A percentile compares a stretch with the other conserved stretches of the same genome.
phyloP scores from a whole-genome alignment of 1,140 invertebrate genomes.

The Eciton burchellii region DNA sequence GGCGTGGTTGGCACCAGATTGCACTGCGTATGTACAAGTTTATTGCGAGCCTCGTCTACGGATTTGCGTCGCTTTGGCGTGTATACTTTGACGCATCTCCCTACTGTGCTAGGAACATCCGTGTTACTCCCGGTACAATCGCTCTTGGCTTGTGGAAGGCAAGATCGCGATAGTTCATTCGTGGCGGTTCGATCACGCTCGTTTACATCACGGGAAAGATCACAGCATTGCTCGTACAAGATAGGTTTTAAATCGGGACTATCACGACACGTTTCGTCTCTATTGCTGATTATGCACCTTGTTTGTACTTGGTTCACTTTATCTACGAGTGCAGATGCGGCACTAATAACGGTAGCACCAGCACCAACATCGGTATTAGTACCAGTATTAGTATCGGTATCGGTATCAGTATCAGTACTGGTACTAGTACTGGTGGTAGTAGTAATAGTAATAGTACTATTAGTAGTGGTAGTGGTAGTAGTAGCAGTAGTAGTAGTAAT shows the following conservation, averaged over 20 bases:
- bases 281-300: constrained; percentile 33
- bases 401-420: too few species aligned
- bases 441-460: constrained; percentile 1
- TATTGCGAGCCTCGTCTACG: constrained; percentile 67
- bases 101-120: constrained; percentile 77
- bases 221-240: constrained; percentile 79
- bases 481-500: too few species aligned
- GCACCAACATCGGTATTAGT: too few species aligned
- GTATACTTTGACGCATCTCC: constrained; percentile 82
- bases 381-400: too few species aligned
- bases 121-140: constrained; percentile 67
- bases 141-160: constrained; percentile 58
- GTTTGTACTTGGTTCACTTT: constrained; percentile 53
- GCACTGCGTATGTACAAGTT: constrained; percentile 60
- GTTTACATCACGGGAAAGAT: constrained; percentile 74
- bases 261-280: constrained; percentile 41
- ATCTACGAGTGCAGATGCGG: background rate
- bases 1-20: constrained; percentile 72
- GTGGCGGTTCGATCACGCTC: constrained; percentile 47
- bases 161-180: constrained; percentile 50
- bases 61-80: constrained; percentile 80
- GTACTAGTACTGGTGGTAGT: too few species aligned
- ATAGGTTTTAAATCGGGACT: constrained; percentile 61
- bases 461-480: background rate
- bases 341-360: background rate